Evolutionary conservation across 2,113 vertebrate species (phyloP).

Genomic region (Brachyistius frenatus): DNA sequence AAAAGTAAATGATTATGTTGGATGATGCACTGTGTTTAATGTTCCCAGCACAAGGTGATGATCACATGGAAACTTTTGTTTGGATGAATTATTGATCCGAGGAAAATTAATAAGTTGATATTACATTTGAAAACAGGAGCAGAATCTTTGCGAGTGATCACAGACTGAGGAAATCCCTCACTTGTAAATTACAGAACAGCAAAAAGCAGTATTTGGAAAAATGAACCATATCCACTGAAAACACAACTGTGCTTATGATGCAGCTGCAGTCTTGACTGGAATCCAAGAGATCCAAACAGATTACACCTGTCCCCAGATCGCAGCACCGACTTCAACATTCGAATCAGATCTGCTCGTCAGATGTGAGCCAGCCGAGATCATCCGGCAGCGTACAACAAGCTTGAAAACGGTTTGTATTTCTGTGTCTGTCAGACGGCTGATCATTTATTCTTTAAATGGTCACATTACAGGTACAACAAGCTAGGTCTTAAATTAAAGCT

Average conservation of each 20-base stretch:
- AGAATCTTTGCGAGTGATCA: constrained; percentile 1
- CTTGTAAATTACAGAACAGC: constrained; percentile 15
- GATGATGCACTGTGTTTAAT: constrained; percentile 12
- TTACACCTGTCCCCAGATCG: constrained; percentile 57
- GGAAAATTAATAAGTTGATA: not conserved
- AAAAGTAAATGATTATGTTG: constrained; percentile 9
- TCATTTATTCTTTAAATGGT: constrained; percentile 10
- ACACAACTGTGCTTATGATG: not conserved
- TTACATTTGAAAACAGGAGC: constrained; percentile 17
- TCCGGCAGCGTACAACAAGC: constrained; percentile 8
- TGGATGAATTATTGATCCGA: constrained; percentile 30
- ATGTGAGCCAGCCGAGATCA: constrained; percentile 42
- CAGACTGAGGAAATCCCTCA: constrained; percentile 10
- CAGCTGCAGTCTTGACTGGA: constrained; percentile 37
- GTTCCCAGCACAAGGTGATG: not conserved
- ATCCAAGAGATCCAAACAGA: constrained; percentile 51
- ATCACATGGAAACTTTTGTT: not conserved
- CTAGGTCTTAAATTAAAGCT: constrained; percentile 29
- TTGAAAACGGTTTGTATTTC: constrained; percentile 14
- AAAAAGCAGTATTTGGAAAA: constrained; percentile 8
- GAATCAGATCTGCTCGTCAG: constrained; percentile 62
- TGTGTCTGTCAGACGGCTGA: constrained; percentile 22
- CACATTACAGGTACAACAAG: constrained; percentile 5
- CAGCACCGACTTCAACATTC: constrained; percentile 47
- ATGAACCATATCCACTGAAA: constrained; percentile 9